A percentile compares a stretch with the other conserved stretches of the same genome.
Evolutionary conservation across 2,113 vertebrate species (phyloP).

Genomic region (Python bivittatus): DNA sequence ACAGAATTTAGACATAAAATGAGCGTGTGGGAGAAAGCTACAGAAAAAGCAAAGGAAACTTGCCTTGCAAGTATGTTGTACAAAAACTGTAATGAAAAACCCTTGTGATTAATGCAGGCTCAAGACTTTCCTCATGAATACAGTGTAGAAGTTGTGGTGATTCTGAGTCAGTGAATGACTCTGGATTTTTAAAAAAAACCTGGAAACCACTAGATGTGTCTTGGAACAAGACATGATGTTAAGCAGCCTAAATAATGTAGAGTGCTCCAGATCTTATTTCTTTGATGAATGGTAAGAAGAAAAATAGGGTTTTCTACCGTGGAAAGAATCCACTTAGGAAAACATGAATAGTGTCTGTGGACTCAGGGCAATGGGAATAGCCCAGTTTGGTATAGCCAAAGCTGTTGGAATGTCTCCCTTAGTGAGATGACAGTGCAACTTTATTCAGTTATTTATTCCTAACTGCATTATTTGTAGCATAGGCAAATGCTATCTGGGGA

Average conservation of each 20-base stretch:
- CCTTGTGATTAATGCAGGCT: conserved; percentile 37
- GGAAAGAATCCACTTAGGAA: background rate
- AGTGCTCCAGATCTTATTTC: conserved; percentile 70
- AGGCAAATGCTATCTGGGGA: background rate
- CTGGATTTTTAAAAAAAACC: conserved; percentile 13
- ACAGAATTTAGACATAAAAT: conserved; percentile 11
- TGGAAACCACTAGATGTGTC: conserved; percentile 34
- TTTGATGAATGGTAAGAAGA: conserved; percentile 66
- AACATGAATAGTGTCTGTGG: background rate
- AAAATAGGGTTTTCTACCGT: background rate
- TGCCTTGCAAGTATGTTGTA: conserved; percentile 19
- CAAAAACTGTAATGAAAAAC: conserved; percentile 30
- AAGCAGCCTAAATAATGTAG: conserved; percentile 78
- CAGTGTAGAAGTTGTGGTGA: background rate
- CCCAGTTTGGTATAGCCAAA: background rate
- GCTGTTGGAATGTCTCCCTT: background rate
- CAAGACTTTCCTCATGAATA: conserved; percentile 45
- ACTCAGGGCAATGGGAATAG: rapidly evolving
- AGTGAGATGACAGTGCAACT: background rate
- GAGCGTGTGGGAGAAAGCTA: conserved; percentile 41
- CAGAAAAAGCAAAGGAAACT: conserved; percentile 43
- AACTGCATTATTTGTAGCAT: background rate
- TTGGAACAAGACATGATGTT: conserved; percentile 54
- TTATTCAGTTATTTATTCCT: background rate
- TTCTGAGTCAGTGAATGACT: conserved; percentile 24